Evolutionary conservation across 2,888 invertebrate species (phyloP).

Genomic region (Drosophila birchii): DNA sequence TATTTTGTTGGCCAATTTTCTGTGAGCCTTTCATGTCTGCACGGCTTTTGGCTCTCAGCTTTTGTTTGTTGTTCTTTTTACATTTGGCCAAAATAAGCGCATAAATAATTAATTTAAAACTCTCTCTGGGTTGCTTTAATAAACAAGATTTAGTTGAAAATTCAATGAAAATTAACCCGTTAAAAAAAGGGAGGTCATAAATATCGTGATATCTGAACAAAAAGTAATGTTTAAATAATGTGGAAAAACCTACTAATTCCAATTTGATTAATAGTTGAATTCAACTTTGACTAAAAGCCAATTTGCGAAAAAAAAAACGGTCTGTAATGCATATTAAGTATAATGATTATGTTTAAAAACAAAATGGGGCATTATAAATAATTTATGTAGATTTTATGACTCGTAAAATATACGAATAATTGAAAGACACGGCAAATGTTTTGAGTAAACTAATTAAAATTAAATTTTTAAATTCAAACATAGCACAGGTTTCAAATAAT

Average conservation of each 20-base stretch:
- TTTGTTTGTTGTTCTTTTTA: conserved; percentile 10
- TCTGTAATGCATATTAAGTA: background rate
- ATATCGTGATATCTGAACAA: background rate
- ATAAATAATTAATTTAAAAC: conserved; percentile 39
- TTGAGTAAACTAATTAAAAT: too few species aligned
- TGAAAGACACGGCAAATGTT: too few species aligned
- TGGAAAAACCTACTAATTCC: background rate
- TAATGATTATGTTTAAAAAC: background rate
- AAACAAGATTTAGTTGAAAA: conserved; percentile 31
- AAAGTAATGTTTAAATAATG: background rate
- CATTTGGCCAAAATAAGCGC: conserved; percentile 18
- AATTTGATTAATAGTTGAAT: background rate
- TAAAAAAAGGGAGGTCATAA: conserved; percentile 2
- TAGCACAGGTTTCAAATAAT: too few species aligned
- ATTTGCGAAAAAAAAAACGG: too few species aligned
- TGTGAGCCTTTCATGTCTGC: conserved; percentile 27
- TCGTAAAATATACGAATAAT: background rate
- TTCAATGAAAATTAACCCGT: conserved; percentile 11
- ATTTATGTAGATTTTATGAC: background rate
- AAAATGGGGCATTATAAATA: background rate
- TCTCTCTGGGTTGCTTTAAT: background rate
- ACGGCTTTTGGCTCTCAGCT: conserved; percentile 1
- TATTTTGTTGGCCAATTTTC: conserved; percentile 45
- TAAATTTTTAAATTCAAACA: too few species aligned
- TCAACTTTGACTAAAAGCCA: background rate